Evolutionary conservation across 2,797 vertebrate species (phyloP).

Genomic region (Prionace glauca): DNA sequence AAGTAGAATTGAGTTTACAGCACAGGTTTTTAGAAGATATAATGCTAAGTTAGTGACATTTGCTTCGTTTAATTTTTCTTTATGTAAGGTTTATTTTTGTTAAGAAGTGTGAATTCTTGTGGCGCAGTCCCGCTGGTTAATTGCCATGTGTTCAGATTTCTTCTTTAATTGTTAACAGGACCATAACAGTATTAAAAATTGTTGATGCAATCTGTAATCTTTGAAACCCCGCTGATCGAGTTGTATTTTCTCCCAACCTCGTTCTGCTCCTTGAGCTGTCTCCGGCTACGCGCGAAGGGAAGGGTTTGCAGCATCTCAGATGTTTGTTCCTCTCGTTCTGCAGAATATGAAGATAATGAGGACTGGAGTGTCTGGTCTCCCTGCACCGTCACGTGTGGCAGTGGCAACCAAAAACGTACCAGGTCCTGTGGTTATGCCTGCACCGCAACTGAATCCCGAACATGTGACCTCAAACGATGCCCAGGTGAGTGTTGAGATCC

Average conservation of each 20-base stretch:
- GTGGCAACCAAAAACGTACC: conserved; percentile 72
- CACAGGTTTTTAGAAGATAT: no score
- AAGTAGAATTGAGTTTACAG: no score
- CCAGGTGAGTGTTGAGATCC: conserved; percentile 60
- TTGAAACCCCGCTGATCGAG: background rate
- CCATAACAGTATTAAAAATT: background rate
- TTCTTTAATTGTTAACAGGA: background rate
- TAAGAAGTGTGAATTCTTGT: background rate
- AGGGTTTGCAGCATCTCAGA: background rate
- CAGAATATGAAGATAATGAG: conserved; percentile 72
- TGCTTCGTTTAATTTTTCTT: background rate
- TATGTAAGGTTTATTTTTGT: background rate
- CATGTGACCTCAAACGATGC: conserved; percentile 69
- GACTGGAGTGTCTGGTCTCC: conserved; percentile 84
- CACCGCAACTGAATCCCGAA: conserved; percentile 71
- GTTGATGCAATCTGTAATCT: background rate
- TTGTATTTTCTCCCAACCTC: background rate
- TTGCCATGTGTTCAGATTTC: background rate
- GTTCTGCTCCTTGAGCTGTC: background rate
- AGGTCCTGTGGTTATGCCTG: conserved; percentile 79
- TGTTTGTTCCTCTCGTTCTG: background rate
- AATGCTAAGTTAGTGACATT: background rate
- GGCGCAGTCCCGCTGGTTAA: background rate
- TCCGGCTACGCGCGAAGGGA: background rate
- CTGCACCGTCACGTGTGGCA: conserved; percentile 75